Conservation (phyloP, 2,888 invertebrate species). For the Pollenia griseotomentosa region DNA sequence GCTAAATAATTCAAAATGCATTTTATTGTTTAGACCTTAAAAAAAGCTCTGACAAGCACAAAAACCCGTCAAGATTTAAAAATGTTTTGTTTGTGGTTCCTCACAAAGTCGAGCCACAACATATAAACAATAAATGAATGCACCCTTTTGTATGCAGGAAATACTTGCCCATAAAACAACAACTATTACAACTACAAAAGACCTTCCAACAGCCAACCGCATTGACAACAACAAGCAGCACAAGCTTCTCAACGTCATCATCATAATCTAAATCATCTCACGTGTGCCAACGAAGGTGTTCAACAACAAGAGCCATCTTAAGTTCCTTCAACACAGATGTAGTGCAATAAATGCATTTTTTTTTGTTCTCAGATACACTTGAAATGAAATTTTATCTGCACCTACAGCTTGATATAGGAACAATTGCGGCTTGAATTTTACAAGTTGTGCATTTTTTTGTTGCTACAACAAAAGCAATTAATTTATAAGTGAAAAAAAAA, state of each 20-base stretch:
- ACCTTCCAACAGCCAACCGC: slow-evolving; percentile 3
- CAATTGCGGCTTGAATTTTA: slow-evolving; percentile 52
- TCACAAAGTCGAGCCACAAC: neutral
- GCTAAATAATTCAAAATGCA: slow-evolving; percentile 49
- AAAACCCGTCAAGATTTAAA: neutral
- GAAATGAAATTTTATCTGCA: slow-evolving; percentile 58
- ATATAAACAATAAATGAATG: slow-evolving; percentile 50
- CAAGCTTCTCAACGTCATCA: slow-evolving; percentile 38
- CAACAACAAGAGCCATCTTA: neutral
- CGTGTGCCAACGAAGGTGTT: slow-evolving; percentile 57
- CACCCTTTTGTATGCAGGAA: slow-evolving; percentile 65
- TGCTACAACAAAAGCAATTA: slow-evolving; percentile 53
- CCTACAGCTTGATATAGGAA: slow-evolving; percentile 33
- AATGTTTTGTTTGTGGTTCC: slow-evolving; percentile 43
- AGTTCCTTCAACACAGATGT: slow-evolving; percentile 2
- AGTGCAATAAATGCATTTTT: slow-evolving; percentile 60
- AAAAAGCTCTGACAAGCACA: slow-evolving; percentile 31
- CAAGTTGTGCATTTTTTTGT: slow-evolving; percentile 24
- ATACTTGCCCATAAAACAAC: slow-evolving; percentile 40
- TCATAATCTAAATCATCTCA: slow-evolving; percentile 21
- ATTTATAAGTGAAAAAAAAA: slow-evolving; percentile 47
- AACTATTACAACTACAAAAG: neutral
- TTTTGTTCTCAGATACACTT: neutral
- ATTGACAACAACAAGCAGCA: slow-evolving; percentile 40
- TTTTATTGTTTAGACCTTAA: slow-evolving; percentile 44